Evolutionary conservation across 2,888 invertebrate species (phyloP).

Genomic region (Chrysina gloriosa): DNA sequence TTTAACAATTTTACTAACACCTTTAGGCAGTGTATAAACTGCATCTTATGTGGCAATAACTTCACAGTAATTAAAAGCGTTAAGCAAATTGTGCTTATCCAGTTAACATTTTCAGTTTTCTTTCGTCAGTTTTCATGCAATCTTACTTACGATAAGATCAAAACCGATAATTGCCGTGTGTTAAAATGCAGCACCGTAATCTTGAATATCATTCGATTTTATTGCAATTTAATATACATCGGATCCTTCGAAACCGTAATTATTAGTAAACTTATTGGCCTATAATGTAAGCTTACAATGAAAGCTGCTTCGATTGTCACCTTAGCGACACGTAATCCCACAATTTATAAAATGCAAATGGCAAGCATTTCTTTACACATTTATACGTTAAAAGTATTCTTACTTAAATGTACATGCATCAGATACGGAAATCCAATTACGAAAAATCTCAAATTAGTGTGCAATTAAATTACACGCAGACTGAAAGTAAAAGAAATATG

Average conservation of each 20-base stretch:
- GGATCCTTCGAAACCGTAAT: not conserved
- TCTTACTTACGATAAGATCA: too few species aligned
- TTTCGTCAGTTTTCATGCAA: too few species aligned
- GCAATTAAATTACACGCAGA: not conserved
- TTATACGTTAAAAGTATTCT: not conserved
- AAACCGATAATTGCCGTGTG: too few species aligned
- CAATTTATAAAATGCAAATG: conserved; percentile 10
- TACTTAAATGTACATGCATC: not conserved
- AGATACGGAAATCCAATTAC: not conserved
- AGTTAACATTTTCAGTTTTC: too few species aligned
- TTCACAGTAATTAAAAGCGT: too few species aligned
- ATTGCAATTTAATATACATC: not conserved
- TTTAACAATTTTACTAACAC: too few species aligned
- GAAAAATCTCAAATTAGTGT: not conserved
- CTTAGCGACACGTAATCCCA: not conserved
- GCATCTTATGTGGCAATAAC: too few species aligned
- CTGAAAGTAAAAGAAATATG: too few species aligned
- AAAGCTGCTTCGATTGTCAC: too few species aligned
- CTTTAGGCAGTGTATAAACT: too few species aligned
- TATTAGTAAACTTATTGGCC: not conserved
- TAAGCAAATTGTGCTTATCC: too few species aligned
- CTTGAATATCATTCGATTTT: not conserved
- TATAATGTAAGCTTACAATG: not conserved
- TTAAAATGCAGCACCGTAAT: too few species aligned
- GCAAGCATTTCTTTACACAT: not conserved